phyloP scores from a whole-genome alignment of 2,888 invertebrate species.

The Rhaphigaster nebulosa region DNA sequence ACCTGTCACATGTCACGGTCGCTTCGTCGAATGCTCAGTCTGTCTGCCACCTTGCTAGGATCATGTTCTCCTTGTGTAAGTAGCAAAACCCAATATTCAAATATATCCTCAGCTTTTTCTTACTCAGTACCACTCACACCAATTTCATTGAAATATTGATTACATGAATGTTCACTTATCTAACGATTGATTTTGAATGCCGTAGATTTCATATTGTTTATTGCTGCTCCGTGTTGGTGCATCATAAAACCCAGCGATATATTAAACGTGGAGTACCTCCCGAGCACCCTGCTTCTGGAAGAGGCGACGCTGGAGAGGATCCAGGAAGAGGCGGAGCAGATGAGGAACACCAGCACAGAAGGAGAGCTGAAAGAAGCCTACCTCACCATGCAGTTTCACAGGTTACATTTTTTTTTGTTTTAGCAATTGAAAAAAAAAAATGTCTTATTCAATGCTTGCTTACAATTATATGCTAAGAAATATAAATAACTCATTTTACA shows the following conservation, averaged over 20 bases:
- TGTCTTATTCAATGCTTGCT: too few relatives aligned
- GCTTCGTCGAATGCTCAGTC: background rate
- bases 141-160: background rate
- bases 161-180: background rate
- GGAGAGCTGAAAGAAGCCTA: slow-evolving; percentile 64
- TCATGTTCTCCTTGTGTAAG: background rate
- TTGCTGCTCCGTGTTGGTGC: background rate
- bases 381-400: slow-evolving; percentile 64
- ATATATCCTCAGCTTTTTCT: too few relatives aligned
- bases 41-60: background rate
- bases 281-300: slow-evolving; percentile 63
- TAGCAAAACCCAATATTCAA: background rate
- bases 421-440: too few relatives aligned
- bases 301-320: slow-evolving; percentile 61
- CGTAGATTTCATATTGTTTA: background rate
- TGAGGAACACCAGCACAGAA: slow-evolving; percentile 53
- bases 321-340: slow-evolving; percentile 50
- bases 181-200: background rate
- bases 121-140: too few relatives aligned
- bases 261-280: slow-evolving; percentile 62
- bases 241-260: slow-evolving; percentile 59
- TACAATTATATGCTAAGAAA: too few relatives aligned
- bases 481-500: too few relatives aligned
- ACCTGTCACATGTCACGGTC: slow-evolving; percentile 30
- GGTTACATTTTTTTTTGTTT: slow-evolving; percentile 56